These are phyloP conservation scores for Pachypsylla venusta DNA, from an alignment of 1,140 invertebrate genomes.

Conservation along the genomic window DNA sequence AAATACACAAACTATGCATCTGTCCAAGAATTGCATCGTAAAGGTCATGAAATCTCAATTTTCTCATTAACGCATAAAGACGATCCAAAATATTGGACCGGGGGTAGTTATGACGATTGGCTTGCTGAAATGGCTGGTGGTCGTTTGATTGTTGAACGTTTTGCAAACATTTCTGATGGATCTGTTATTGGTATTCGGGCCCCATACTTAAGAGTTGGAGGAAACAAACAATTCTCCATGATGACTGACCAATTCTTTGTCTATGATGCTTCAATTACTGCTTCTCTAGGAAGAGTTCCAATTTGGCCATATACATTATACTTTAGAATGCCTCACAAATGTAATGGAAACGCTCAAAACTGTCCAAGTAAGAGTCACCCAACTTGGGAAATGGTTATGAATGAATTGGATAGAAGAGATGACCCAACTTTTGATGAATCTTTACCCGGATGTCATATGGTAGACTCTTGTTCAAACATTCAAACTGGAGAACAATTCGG, in stretches of 20 bases:
- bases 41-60: slow-evolving; percentile 83
- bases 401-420: slow-evolving; percentile 79
- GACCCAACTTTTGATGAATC: slow-evolving; percentile 82
- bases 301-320: slow-evolving; percentile 93
- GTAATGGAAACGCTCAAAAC: slow-evolving; percentile 82
- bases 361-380: slow-evolving; percentile 74
- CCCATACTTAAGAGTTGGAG: slow-evolving; percentile 78
- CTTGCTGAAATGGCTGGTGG: slow-evolving; percentile 91
- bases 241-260: slow-evolving; percentile 90
- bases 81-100: slow-evolving; percentile 75
- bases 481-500: slow-evolving; percentile 76
- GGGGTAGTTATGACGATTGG: slow-evolving; percentile 80
- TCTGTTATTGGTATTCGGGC: slow-evolving; percentile 77
- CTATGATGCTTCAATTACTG: slow-evolving; percentile 87
- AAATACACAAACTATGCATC: slow-evolving; percentile 93
- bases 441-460: slow-evolving; percentile 82
- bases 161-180: slow-evolving; percentile 81
- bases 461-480: slow-evolving; percentile 85
- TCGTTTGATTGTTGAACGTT: slow-evolving; percentile 68
- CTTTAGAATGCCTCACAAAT: slow-evolving; percentile 89
- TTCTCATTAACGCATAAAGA: slow-evolving; percentile 90
- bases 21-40: slow-evolving; percentile 73
- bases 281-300: slow-evolving; percentile 68
- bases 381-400: slow-evolving; percentile 94
- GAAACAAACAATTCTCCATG: slow-evolving; percentile 91